phyloP scores from a whole-genome alignment of 2,113 vertebrate species.

The Sterrhoptilus dennistouni region DNA sequence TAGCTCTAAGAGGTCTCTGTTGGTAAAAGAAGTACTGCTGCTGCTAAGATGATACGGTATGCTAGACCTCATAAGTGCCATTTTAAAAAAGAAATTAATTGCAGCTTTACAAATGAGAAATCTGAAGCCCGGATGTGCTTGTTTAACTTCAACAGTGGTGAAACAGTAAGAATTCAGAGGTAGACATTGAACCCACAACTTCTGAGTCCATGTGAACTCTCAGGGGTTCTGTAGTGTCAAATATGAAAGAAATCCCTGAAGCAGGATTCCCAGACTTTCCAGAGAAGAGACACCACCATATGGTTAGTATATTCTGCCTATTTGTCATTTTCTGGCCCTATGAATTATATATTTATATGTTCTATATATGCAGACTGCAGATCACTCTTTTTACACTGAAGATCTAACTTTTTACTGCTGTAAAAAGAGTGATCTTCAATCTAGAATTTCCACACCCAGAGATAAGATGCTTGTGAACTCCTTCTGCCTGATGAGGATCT shows the following conservation, averaged over 20 bases:
- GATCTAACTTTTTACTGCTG: not conserved
- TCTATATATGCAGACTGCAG: not conserved
- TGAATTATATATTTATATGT: not conserved
- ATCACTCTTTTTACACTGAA: too few species aligned
- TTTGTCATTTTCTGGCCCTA: not conserved
- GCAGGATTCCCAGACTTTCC: not conserved
- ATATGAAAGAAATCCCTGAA: not conserved
- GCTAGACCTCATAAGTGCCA: not conserved
- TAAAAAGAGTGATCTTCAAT: not conserved
- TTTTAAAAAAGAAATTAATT: not conserved
- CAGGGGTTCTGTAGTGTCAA: not conserved
- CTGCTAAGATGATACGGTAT: not conserved
- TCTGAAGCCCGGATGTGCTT: not conserved
- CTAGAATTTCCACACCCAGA: not conserved
- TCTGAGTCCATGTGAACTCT: not conserved
- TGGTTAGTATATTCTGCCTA: not conserved
- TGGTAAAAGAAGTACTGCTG: not conserved
- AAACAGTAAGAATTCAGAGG: not conserved
- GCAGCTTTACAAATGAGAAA: not conserved
- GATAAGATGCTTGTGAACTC: not conserved
- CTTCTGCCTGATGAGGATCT: not conserved
- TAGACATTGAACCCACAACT: not conserved
- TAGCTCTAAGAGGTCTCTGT: not conserved
- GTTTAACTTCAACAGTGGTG: not conserved
- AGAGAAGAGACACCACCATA: not conserved